phyloP scores from a whole-genome alignment of 1,140 invertebrate genomes.

The Notospermus geniculatus region DNA sequence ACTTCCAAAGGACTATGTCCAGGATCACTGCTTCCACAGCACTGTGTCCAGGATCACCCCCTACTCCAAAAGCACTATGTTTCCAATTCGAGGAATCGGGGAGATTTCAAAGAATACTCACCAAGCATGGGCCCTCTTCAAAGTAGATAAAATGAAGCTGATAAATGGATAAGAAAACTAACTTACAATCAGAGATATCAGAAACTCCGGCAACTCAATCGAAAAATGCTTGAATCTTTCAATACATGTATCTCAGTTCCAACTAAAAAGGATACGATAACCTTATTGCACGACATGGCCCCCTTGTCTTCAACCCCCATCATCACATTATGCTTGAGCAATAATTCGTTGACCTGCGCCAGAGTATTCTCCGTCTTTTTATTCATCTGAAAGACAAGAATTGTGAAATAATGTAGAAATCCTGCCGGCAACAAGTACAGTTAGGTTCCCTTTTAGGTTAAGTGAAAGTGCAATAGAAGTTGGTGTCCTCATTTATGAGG shows the following conservation, averaged over 20 bases:
- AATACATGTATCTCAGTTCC: too few relatives aligned
- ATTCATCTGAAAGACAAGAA: conserved; percentile 9
- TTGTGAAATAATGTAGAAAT: not conserved
- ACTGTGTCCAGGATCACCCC: too few relatives aligned
- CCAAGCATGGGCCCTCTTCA: not conserved
- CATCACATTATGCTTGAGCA: conserved; percentile 8
- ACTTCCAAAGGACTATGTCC: too few relatives aligned
- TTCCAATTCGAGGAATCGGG: too few relatives aligned
- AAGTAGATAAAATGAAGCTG: conserved; percentile 8
- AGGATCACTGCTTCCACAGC: too few relatives aligned
- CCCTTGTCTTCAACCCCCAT: conserved; percentile 6
- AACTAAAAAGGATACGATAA: conserved; percentile 8
- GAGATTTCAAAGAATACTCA: conserved; percentile 1
- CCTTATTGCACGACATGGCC: conserved; percentile 1
- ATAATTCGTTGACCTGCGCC: not conserved
- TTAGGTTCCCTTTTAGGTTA: too few relatives aligned
- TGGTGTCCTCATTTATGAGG: too few relatives aligned
- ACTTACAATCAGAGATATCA: not conserved
- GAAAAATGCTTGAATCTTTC: too few relatives aligned
- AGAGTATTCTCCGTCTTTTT: not conserved
- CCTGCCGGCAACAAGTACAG: too few relatives aligned
- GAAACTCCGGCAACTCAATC: not conserved
- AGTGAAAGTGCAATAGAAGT: too few relatives aligned
- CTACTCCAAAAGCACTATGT: too few relatives aligned
- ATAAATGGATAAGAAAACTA: not conserved